Percentiles rank a stretch among this genome's conserved stretches.
Conservation (phyloP, 2,797 vertebrate species). For the Stomatorhinus walkeri region DNA sequence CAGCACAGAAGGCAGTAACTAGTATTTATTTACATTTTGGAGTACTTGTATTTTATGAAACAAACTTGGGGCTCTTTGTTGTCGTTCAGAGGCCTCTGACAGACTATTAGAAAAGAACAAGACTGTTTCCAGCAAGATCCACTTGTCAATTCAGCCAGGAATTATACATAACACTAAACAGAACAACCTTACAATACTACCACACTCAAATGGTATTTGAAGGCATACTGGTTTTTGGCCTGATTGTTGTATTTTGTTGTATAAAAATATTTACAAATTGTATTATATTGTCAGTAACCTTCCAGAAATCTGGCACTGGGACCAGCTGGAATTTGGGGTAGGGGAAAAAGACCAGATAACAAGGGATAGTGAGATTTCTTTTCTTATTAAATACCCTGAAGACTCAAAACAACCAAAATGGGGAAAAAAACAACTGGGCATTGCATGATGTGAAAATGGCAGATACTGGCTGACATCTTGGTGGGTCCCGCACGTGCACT, state of each 20-base stretch:
- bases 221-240: neutral
- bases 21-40: constrained; percentile 54
- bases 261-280: neutral
- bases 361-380: neutral
- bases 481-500: neutral
- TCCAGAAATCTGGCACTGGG: neutral
- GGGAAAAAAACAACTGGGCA: neutral
- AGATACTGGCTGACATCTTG: neutral
- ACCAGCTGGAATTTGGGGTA: neutral
- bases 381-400: neutral
- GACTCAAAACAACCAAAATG: neutral
- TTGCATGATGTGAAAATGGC: neutral
- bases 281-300: neutral
- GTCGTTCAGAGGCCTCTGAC: neutral
- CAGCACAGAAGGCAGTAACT: constrained; percentile 41
- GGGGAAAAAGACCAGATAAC: neutral
- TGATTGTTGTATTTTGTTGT: neutral
- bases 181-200: neutral
- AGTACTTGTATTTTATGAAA: constrained; percentile 8
- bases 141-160: neutral
- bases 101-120: neutral
- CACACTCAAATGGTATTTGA: neutral
- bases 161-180: neutral
- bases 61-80: neutral
- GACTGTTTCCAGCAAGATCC: neutral